A percentile compares a stretch with the other conserved stretches of the same genome.
phyloP scores from a whole-genome alignment of 1,140 invertebrate species.

The Proctacanthus coquilletti region DNA sequence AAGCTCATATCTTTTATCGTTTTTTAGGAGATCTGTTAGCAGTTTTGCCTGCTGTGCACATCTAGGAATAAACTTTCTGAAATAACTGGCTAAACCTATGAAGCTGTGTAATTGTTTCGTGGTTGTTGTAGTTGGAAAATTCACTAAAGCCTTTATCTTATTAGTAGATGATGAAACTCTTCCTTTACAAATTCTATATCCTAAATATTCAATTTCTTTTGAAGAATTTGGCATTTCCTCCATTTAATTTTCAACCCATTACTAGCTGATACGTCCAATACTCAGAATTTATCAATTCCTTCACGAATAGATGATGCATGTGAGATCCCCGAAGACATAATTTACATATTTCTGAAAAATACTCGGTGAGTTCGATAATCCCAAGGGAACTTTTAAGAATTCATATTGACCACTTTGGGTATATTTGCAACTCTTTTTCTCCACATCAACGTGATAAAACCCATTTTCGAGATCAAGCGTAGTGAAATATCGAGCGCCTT shows the following conservation, averaged over 20 bases:
- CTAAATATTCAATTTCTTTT: conserved; percentile 17
- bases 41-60: conserved; percentile 13
- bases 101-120: conserved; percentile 14
- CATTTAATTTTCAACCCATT: conserved; percentile 30
- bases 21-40: conserved; percentile 8
- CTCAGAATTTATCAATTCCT: conserved; percentile 9
- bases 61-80: conserved; percentile 15
- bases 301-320: conserved; percentile 11
- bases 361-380: conserved; percentile 18
- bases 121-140: conserved; percentile 14
- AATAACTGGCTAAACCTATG: conserved; percentile 18
- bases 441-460: conserved; percentile 32
- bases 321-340: conserved; percentile 7
- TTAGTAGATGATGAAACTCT: conserved; percentile 9
- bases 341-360: conserved; percentile 14
- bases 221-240: conserved; percentile 32
- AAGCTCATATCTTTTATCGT: conserved; percentile 4
- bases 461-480: conserved; percentile 28
- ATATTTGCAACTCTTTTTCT: conserved; percentile 20
- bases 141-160: conserved; percentile 15
- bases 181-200: conserved; percentile 8
- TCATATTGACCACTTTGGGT: conserved; percentile 31
- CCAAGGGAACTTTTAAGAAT: conserved; percentile 30
- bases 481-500: conserved; percentile 21
- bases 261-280: conserved; percentile 8